Evolutionary conservation across 2,888 invertebrate genomes (phyloP).

Genomic region (Luperina testacea): DNA sequence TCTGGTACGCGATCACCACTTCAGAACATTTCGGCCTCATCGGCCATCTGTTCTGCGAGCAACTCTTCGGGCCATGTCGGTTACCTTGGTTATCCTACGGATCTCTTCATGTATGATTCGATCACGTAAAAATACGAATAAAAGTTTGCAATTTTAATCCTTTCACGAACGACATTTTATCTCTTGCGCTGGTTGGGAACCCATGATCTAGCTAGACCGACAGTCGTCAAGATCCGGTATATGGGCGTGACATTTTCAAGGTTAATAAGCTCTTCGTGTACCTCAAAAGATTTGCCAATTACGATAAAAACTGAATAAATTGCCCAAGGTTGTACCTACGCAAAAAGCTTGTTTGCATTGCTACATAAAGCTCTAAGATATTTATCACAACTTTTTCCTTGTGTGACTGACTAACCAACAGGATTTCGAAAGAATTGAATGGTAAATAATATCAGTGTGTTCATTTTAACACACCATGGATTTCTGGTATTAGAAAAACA

Average conservation of each 20-base stretch:
- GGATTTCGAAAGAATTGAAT: not conserved
- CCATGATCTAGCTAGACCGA: not conserved
- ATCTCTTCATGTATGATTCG: not conserved
- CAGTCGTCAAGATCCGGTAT: slow-evolving; percentile 27
- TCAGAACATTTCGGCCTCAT: not conserved
- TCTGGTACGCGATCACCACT: not conserved
- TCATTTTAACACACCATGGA: no score
- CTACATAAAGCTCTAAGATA: not conserved
- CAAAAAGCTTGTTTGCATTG: not conserved
- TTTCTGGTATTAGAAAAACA: no score
- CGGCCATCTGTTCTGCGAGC: no score
- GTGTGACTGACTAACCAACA: not conserved
- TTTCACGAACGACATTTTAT: not conserved
- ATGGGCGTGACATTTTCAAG: slow-evolving; percentile 26
- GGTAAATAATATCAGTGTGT: not conserved
- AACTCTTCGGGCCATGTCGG: not conserved
- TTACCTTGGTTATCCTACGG: not conserved
- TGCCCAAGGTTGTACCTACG: slow-evolving; percentile 1
- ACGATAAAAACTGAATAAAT: slow-evolving; percentile 14
- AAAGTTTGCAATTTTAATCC: not conserved
- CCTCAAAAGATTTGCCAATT: not conserved
- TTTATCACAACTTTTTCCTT: slow-evolving; percentile 23
- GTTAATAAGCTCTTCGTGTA: slow-evolving; percentile 25
- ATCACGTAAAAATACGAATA: not conserved
- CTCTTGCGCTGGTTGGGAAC: not conserved